phyloP scores from a whole-genome alignment of 2,113 vertebrate genomes.

The Pachypanchax playfairii region DNA sequence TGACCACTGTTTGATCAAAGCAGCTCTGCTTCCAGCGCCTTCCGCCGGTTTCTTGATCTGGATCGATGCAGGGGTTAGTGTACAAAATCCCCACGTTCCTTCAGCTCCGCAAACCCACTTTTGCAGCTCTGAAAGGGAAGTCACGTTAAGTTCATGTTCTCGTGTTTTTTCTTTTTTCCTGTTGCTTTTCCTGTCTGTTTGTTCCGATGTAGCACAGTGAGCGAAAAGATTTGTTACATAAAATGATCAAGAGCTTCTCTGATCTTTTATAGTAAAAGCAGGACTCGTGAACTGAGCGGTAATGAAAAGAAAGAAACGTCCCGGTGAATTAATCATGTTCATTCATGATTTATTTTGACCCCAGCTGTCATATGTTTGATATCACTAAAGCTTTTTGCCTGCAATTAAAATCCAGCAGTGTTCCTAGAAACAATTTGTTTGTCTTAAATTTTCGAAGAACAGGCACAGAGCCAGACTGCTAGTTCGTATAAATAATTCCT shows the following conservation, averaged over 20 bases:
- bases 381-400: constrained; percentile 42
- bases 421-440: constrained; percentile 62
- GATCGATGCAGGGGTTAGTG: constrained; percentile 74
- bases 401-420: constrained; percentile 56
- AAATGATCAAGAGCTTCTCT: not conserved
- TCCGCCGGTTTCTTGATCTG: constrained; percentile 70
- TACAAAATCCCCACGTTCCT: constrained; percentile 70
- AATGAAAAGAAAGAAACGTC: constrained; percentile 18
- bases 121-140: constrained; percentile 52
- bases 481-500: constrained; percentile 70
- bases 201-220: constrained; percentile 6
- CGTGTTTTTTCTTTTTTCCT: constrained; percentile 22
- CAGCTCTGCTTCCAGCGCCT: constrained; percentile 66
- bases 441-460: constrained; percentile 69
- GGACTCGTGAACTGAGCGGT: constrained; percentile 20
- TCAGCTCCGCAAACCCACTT: constrained; percentile 48
- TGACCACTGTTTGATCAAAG: constrained; percentile 79
- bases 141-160: constrained; percentile 71
- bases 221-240: constrained; percentile 15
- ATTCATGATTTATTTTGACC: constrained; percentile 38
- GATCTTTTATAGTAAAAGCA: constrained; percentile 19
- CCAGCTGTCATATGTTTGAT: constrained; percentile 63
- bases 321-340: constrained; percentile 52
- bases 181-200: constrained; percentile 3
- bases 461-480: constrained; percentile 63